Evolutionary conservation across 2,113 vertebrate genomes (phyloP).

Genomic region (Petrocephalus microphthalmus): DNA sequence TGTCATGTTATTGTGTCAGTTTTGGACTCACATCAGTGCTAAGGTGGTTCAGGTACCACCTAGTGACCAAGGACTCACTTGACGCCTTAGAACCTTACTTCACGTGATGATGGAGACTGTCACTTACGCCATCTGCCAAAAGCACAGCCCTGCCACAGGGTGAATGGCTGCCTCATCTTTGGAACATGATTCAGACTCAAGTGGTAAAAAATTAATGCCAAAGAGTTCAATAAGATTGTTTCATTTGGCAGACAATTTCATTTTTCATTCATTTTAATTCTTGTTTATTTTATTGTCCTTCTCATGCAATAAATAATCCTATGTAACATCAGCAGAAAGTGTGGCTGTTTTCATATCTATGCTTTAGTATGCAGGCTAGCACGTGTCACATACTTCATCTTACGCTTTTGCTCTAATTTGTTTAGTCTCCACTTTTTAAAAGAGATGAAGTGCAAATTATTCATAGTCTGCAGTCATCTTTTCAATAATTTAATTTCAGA

Average conservation of each 20-base stretch:
- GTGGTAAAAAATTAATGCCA: background rate
- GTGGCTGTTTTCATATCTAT: too few relatives aligned
- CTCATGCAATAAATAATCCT: background rate
- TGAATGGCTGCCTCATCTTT: background rate
- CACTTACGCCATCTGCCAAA: background rate
- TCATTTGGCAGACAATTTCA: background rate
- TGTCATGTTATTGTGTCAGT: background rate
- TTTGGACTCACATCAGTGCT: background rate
- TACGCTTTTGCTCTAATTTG: background rate
- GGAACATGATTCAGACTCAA: background rate
- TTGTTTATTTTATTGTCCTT: background rate
- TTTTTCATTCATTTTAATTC: background rate
- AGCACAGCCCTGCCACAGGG: background rate
- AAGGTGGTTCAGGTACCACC: background rate
- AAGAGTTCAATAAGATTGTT: background rate
- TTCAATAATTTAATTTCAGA: background rate
- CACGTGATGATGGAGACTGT: background rate
- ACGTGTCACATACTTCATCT: background rate
- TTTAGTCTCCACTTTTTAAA: background rate
- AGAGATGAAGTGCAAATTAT: background rate
- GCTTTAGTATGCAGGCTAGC: background rate
- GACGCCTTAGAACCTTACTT: background rate
- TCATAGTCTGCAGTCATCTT: background rate
- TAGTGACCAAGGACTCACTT: background rate
- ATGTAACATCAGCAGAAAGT: background rate